Evolutionary conservation across 1,140 invertebrate species (phyloP), one percentile per base, ranked within the genome.

Genomic region (Proctacanthus coquilletti): DNA sequence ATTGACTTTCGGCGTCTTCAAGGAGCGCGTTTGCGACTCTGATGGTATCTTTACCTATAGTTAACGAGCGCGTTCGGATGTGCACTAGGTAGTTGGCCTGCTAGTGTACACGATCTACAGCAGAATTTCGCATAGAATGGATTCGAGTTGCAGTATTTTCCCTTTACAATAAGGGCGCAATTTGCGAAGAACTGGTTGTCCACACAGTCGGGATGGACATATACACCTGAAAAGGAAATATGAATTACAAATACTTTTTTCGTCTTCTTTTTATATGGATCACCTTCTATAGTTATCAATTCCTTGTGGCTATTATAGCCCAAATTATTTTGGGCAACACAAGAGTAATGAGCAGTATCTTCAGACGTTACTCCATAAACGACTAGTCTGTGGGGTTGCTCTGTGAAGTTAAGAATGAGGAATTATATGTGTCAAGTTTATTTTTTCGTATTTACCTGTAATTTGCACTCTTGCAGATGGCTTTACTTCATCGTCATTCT

Each of bases 61-160:
- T 27, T 27, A 9, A 8, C 23, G 29, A 56, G 34, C 33, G 45
- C 49, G 46, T 56, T 56, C 29, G 53, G 52, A 52, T 57, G 54
- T 14, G 41, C 39, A 43, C 36, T 17, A 31, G 32, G 39, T 9
- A 51, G 39, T 46, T 84, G 78, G 2, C 84, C 84, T 2, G 85
- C 84, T 56, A 80, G 63, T 21, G 84, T 83, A 52, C 88, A 94
- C 1, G 85, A 89, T 51, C 77, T 72, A 61, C 91, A 95, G 57
- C 91, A 95, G 72, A 91, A 94, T 55, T 72, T 72, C n/a, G 79
- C 80, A 56, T 94, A 95, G 59, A 88, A 89, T 44, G 74, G 67
- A 57, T 94, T 88, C 6, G 67, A 66, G n/a, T n/a, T n/a, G 56
- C 91, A 95, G 54, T 83, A 87, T 18, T 72, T 71, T 10, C 73